phyloP scores from a whole-genome alignment of 2,113 vertebrate species.

The Ctenomys sociabilis region DNA sequence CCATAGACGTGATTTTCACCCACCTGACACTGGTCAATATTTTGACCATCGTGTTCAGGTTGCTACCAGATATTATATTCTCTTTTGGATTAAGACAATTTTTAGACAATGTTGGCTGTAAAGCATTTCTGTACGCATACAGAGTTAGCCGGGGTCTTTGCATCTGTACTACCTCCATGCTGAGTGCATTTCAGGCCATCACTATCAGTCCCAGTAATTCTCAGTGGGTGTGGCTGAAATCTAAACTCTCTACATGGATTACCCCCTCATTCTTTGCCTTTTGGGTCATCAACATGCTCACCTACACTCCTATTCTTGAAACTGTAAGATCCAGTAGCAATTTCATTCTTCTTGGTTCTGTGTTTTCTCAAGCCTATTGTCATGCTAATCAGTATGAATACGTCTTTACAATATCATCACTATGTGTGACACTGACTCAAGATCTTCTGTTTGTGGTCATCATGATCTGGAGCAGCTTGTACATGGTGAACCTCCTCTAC shows the following conservation, averaged over 20 bases:
- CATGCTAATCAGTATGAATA: fast-evolving
- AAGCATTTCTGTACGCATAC: background rate
- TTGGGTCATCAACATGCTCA: background rate
- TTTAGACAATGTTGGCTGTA: background rate
- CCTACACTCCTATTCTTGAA: fast-evolving
- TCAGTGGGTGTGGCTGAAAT: background rate
- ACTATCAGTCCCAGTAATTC: background rate
- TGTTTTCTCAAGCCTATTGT: background rate
- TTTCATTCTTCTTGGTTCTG: fast-evolving
- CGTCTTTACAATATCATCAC: fast-evolving
- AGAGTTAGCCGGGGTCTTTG: background rate
- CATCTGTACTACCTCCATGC: background rate
- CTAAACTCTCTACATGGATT: fast-evolving
- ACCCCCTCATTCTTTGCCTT: background rate
- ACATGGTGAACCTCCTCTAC: background rate
- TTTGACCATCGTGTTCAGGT: background rate
- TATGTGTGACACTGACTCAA: background rate
- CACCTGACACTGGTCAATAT: background rate
- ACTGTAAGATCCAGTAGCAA: background rate
- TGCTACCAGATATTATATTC: background rate
- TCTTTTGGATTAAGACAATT: background rate
- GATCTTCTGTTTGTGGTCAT: background rate
- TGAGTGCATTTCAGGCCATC: background rate
- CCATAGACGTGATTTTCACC: background rate
- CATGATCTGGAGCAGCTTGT: background rate